A percentile compares a stretch with the other conserved stretches of the same genome.
Conservation (phyloP, 2,888 invertebrate species). For the Cantharis nigra region DNA sequence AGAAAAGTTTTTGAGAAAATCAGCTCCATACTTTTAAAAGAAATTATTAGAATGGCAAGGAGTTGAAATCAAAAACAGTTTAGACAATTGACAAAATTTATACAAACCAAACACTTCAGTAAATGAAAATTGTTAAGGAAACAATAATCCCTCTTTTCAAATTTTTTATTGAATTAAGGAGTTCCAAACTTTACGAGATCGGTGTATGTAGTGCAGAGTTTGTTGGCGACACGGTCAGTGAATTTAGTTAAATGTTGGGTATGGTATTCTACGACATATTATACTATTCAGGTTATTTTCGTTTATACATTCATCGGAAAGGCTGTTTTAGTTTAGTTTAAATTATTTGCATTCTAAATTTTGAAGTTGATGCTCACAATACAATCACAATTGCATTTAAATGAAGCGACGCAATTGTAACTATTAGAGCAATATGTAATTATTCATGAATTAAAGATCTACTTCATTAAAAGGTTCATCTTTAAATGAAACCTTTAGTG, state of each 20-base stretch:
- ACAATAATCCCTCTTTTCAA: no score
- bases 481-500: slow-evolving; percentile 26
- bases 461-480: slow-evolving; percentile 25
- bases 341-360: not conserved
- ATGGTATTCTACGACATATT: not conserved
- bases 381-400: not conserved
- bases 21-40: no score
- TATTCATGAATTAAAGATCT: slow-evolving; percentile 29
- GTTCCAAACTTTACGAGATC: no score
- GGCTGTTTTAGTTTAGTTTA: not conserved
- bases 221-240: no score
- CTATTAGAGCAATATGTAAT: slow-evolving; percentile 15
- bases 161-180: no score
- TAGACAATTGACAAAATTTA: no score
- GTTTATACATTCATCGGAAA: not conserved
- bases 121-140: no score
- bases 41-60: no score
- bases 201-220: not conserved
- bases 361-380: not conserved
- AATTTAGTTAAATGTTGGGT: not conserved
- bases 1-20: no score
- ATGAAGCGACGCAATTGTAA: not conserved
- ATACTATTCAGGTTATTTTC: not conserved
- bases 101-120: no score
- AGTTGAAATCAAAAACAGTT: no score